These are phyloP conservation scores for Setipinna tenuifilis DNA, from an alignment of 2,797 vertebrate species.

Conservation along the genomic window DNA sequence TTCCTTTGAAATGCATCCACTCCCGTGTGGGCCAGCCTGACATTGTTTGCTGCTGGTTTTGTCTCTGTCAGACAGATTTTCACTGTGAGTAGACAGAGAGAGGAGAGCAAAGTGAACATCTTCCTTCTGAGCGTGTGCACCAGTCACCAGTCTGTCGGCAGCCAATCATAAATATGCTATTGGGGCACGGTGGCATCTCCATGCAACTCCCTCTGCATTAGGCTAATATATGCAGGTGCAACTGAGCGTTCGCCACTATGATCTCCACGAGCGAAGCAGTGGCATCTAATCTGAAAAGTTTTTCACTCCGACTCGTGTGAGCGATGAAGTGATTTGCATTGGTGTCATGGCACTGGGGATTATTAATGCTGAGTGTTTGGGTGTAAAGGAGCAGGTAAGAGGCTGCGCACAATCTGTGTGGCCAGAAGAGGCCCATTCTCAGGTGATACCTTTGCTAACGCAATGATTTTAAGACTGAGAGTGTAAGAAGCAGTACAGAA, in stretches of 20 bases:
- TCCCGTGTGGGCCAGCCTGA: background rate
- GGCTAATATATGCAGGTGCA: background rate
- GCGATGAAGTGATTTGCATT: background rate
- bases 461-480: background rate
- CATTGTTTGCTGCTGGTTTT: background rate
- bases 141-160: constrained; percentile 21
- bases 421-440: background rate
- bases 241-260: background rate
- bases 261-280: background rate
- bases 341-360: background rate
- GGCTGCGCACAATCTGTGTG: background rate
- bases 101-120: background rate
- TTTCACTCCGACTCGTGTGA: background rate
- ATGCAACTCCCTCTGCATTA: background rate
- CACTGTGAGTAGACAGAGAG: background rate
- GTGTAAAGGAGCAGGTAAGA: constrained; percentile 5
- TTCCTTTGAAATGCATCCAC: background rate
- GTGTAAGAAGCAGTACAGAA: background rate
- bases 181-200: background rate
- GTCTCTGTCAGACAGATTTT: constrained; percentile 4
- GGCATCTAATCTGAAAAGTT: constrained; percentile 5
- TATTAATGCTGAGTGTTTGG: background rate
- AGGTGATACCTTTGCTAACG: background rate
- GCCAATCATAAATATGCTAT: constrained; percentile 22
- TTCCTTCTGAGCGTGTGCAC: background rate